Conservation (phyloP, 2,888 invertebrate genomes). For the Cephus runcator region DNA sequence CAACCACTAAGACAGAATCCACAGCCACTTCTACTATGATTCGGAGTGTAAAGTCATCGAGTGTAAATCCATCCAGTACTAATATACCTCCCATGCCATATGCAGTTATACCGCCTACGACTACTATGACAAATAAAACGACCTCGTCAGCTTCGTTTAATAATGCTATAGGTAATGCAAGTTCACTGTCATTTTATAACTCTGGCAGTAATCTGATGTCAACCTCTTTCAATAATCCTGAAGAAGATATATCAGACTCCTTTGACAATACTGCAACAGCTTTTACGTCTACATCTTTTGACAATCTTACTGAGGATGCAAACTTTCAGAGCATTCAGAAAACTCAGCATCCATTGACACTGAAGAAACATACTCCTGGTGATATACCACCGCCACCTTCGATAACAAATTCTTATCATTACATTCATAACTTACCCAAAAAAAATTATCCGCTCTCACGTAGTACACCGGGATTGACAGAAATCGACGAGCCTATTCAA, state of each 20-base stretch:
- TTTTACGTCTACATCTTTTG: not conserved
- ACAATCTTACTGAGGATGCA: not conserved
- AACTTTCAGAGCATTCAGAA: not conserved
- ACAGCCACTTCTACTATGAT: conserved; percentile 14
- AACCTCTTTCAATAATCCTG: conserved; percentile 46
- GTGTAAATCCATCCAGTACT: not conserved
- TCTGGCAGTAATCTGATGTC: conserved; percentile 49
- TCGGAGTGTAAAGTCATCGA: conserved; percentile 19
- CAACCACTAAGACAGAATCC: not conserved
- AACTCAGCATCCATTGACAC: conserved; percentile 6
- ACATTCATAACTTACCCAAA: conserved; percentile 56
- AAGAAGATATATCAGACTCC: conserved; percentile 29
- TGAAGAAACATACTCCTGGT: conserved; percentile 21
- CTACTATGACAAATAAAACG: conserved; percentile 8
- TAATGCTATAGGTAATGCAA: not conserved
- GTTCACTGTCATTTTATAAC: conserved; percentile 36
- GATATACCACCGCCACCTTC: conserved; percentile 49
- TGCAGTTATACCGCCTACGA: conserved; percentile 19
- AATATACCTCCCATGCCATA: conserved; percentile 17
- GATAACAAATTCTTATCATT: conserved; percentile 56
- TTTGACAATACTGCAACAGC: conserved; percentile 6
- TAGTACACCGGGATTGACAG: conserved; percentile 50
- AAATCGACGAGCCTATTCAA: conserved; percentile 46
- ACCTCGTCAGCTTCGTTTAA: not conserved
- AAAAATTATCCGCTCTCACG: conserved; percentile 51